These are phyloP conservation scores for Philopotamus ludificatus DNA, from an alignment of 1,140 invertebrate genomes.

Conservation along the genomic window DNA sequence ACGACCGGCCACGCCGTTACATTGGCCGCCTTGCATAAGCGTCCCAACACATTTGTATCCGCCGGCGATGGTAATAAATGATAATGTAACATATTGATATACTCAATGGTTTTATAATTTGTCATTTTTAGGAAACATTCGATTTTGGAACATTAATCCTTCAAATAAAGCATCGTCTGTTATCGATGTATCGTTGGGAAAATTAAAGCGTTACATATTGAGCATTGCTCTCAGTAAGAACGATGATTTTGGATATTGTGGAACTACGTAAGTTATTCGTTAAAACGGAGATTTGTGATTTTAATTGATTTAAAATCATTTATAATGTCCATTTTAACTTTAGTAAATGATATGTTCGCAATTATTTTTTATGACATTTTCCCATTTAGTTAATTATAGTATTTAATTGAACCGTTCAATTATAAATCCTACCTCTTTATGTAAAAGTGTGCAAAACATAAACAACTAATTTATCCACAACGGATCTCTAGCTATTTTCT, in stretches of 20 bases:
- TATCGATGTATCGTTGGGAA: conserved; percentile 70
- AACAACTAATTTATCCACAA: too few species aligned
- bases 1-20: conserved; percentile 66
- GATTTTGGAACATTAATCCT: conserved; percentile 75
- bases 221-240: conserved; percentile 63
- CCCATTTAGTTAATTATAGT: too few species aligned
- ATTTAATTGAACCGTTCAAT: too few species aligned
- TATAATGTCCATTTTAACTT: too few species aligned
- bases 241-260: conserved; percentile 77
- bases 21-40: conserved; percentile 58
- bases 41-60: conserved; percentile 64
- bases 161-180: conserved; percentile 67
- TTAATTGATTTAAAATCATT: too few species aligned
- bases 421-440: too few species aligned
- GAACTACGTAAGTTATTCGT: conserved; percentile 64
- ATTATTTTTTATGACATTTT: conserved; percentile 1
- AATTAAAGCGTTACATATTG: conserved; percentile 65
- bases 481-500: too few species aligned
- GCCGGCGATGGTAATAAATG: conserved; percentile 67
- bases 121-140: conserved; percentile 51
- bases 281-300: too few species aligned
- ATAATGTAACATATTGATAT: neutral
- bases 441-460: too few species aligned
- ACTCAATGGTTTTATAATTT: neutral
- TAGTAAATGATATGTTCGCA: too few species aligned